These are phyloP conservation scores for Bubo blakistoni DNA, from an alignment of 2,113 vertebrate species.

Conservation along the genomic window DNA sequence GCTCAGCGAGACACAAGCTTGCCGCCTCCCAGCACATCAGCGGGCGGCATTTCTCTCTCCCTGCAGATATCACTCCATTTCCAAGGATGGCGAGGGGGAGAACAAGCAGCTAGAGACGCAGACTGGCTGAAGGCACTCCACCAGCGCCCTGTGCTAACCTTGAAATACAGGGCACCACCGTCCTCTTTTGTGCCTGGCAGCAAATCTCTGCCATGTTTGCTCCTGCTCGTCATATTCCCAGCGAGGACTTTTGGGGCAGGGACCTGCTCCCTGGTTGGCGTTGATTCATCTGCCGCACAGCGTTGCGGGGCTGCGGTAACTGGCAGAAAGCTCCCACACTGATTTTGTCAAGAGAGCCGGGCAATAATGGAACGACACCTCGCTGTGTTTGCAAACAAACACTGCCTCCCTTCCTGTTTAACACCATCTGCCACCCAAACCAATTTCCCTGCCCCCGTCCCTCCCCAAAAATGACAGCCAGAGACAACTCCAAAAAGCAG, in stretches of 20 bases:
- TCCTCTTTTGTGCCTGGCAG: background rate
- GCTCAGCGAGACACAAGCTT: background rate
- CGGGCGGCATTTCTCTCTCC: background rate
- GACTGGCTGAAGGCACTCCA: background rate
- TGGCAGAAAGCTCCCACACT: slow-evolving; percentile 41
- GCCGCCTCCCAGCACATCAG: background rate
- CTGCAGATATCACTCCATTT: background rate
- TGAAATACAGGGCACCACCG: background rate
- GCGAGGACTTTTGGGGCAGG: background rate
- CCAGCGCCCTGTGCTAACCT: background rate
- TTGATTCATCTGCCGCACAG: slow-evolving; percentile 21
- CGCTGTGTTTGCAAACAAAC: slow-evolving; percentile 63
- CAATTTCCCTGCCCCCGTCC: slow-evolving; percentile 40
- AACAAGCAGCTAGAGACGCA: background rate
- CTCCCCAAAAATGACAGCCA: slow-evolving; percentile 54
- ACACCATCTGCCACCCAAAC: slow-evolving; percentile 60
- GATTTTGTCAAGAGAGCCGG: slow-evolving; percentile 53
- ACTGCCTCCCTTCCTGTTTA: slow-evolving; percentile 62
- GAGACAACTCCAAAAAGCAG: slow-evolving; percentile 49
- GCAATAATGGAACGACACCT: slow-evolving; percentile 65
- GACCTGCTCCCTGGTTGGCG: slow-evolving; percentile 15
- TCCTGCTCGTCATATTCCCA: background rate
- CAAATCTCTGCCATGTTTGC: background rate
- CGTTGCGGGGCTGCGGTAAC: background rate
- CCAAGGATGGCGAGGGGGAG: background rate